Evolutionary conservation across 2,797 vertebrate species (phyloP).

Genomic region (Novumbra hubbsi): DNA sequence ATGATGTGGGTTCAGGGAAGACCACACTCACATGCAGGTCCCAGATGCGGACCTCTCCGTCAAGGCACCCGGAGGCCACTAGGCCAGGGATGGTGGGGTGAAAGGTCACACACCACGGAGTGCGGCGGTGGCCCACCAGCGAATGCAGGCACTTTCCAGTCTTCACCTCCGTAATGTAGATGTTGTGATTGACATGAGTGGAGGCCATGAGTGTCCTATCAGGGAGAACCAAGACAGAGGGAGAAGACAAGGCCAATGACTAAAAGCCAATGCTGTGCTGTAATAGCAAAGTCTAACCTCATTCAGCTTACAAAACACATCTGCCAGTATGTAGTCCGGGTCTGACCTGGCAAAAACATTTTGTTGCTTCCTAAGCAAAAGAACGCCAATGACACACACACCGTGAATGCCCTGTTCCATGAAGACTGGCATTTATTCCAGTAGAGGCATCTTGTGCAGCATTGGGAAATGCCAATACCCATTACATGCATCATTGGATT

Average conservation of each 20-base stretch:
- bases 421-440: too few relatives aligned
- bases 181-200: constrained; percentile 98
- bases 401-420: too few relatives aligned
- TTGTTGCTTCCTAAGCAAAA: too few relatives aligned
- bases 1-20: not conserved
- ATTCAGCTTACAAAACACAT: too few relatives aligned
- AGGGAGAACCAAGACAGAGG: not conserved
- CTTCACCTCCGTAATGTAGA: constrained; percentile 99
- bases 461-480: too few relatives aligned
- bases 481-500: too few relatives aligned
- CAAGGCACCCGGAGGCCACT: constrained; percentile 97
- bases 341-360: too few relatives aligned
- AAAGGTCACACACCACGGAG: constrained; percentile 98
- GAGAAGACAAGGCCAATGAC: not conserved
- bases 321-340: too few relatives aligned
- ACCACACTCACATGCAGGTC: constrained; percentile 92
- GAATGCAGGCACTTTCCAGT: constrained; percentile 98
- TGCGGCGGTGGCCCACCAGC: constrained; percentile 94
- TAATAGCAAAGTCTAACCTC: too few relatives aligned
- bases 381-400: too few relatives aligned
- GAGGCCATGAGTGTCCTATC: constrained; percentile 94
- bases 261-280: not conserved
- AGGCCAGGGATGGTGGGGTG: constrained; percentile 97
- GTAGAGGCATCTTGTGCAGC: too few relatives aligned
- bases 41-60: constrained; percentile 99